Percentiles rank a stretch among this genome's conserved stretches.
phyloP scores from a whole-genome alignment of 2,797 vertebrate genomes.

The Tapera naevia region DNA sequence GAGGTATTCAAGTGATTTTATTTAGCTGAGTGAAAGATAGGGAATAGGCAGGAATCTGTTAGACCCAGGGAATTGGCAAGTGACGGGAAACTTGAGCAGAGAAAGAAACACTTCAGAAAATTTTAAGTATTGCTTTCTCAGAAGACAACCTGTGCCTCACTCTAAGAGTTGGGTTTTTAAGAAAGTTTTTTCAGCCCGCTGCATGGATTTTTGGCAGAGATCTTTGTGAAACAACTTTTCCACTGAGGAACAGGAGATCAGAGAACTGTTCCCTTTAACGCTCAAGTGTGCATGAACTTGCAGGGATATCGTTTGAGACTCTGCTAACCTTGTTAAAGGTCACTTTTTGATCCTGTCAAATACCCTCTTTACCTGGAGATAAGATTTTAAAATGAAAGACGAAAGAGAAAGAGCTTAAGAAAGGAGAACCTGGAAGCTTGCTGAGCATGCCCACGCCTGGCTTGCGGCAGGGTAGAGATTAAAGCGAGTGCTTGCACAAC shows the following conservation, averaged over 20 bases:
- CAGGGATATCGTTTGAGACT: conserved; percentile 28
- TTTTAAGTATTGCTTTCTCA: not conserved
- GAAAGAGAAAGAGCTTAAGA: conserved; percentile 55
- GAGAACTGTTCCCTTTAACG: conserved; percentile 4
- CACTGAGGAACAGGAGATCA: conserved; percentile 29
- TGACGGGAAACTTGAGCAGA: not conserved
- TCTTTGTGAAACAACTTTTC: conserved; percentile 46
- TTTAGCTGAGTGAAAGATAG: not conserved
- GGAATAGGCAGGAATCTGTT: not conserved
- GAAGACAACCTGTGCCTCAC: not conserved
- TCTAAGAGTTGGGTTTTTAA: not conserved
- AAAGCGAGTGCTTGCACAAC: accelerated
- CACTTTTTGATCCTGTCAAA: conserved; percentile 49
- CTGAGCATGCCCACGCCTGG: not conserved
- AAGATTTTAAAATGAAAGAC: conserved; percentile 62
- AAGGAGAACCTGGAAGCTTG: not conserved
- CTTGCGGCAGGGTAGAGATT: not conserved
- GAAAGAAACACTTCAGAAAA: not conserved
- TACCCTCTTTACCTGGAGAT: conserved; percentile 51
- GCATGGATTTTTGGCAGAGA: not conserved
- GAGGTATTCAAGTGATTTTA: not conserved
- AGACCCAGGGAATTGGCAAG: not conserved
- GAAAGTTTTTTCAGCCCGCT: conserved; percentile 11
- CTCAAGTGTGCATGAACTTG: conserved; percentile 9
- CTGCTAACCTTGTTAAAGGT: conserved; percentile 54